Percentiles rank a stretch among this genome's conserved stretches.
Conservation (phyloP, 2,888 invertebrate genomes). For the Myathropa florea region DNA sequence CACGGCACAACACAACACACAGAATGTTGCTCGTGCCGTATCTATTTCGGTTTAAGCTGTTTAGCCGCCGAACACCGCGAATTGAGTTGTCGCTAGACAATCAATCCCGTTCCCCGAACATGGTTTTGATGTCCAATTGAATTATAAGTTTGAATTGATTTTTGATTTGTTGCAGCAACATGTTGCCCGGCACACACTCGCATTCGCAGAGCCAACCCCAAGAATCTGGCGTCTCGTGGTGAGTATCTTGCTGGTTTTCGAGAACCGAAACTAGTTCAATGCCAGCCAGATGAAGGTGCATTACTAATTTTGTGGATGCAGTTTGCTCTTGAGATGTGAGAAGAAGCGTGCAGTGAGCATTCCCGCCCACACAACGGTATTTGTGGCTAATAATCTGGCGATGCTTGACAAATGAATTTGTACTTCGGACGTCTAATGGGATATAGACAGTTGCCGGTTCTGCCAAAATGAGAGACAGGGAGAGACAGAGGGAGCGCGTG, state of each 20-base stretch:
- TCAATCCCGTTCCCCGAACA: constrained; percentile 1
- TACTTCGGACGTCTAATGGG: constrained; percentile 42
- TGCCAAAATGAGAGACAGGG: constrained; percentile 7
- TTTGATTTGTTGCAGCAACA: constrained; percentile 49
- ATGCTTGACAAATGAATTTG: constrained; percentile 41
- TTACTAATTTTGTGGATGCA: constrained; percentile 32
- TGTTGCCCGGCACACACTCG: neutral
- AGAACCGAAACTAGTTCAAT: constrained; percentile 57
- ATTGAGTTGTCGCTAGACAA: constrained; percentile 24
- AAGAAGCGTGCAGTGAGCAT: neutral
- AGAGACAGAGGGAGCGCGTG: neutral
- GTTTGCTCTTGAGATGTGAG: neutral
- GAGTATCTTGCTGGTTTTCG: constrained; percentile 15
- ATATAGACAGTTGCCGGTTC: constrained; percentile 43
- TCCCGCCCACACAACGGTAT: neutral
- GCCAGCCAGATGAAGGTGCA: constrained; percentile 36
- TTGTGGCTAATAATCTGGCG: constrained; percentile 35
- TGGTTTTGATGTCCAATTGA: neutral
- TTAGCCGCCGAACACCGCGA: constrained; percentile 4
- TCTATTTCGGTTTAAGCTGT: constrained; percentile 9
- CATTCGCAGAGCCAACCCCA: too few species aligned
- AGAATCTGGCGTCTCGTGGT: constrained; percentile 5
- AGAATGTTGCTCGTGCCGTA: constrained; percentile 42
- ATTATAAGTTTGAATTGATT: neutral
- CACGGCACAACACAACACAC: neutral